Conservation (phyloP, 2,113 vertebrate genomes). For the Gallinago media region DNA sequence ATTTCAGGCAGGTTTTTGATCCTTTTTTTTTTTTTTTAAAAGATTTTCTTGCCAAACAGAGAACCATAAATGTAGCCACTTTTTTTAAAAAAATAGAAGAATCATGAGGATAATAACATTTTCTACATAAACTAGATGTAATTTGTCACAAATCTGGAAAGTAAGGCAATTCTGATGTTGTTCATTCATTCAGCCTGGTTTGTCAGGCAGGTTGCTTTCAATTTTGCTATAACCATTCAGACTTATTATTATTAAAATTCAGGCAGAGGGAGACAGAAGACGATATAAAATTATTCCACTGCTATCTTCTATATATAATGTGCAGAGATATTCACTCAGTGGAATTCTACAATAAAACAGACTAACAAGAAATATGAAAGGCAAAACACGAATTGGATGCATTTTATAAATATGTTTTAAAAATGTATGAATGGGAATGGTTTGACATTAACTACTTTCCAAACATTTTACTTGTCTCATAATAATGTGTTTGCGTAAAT, state of each 20-base stretch:
- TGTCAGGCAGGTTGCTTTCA: not conserved
- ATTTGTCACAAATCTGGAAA: not conserved
- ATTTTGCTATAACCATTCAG: not conserved
- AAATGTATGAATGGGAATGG: not conserved
- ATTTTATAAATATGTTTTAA: slow-evolving; percentile 2
- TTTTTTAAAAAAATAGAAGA: not conserved
- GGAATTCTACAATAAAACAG: slow-evolving; percentile 13
- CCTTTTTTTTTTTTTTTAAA: no score
- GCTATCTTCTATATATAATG: not conserved
- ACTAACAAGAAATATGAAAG: slow-evolving; percentile 33
- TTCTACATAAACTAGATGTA: not conserved
- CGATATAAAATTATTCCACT: not conserved
- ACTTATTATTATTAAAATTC: slow-evolving; percentile 20
- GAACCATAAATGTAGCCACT: not conserved
- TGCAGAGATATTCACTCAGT: not conserved
- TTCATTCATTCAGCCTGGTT: not conserved
- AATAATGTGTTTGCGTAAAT: not conserved
- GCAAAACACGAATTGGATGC: not conserved
- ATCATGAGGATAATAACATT: not conserved
- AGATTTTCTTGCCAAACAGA: not conserved
- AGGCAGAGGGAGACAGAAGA: not conserved
- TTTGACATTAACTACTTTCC: not conserved
- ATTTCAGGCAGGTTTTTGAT: not conserved
- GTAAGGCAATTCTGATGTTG: not conserved
- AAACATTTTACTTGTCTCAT: slow-evolving; percentile 6